Conservation (phyloP, 35 echinoderm and acorn worm genomes). For the Heliocidaris erythrogramma region DNA sequence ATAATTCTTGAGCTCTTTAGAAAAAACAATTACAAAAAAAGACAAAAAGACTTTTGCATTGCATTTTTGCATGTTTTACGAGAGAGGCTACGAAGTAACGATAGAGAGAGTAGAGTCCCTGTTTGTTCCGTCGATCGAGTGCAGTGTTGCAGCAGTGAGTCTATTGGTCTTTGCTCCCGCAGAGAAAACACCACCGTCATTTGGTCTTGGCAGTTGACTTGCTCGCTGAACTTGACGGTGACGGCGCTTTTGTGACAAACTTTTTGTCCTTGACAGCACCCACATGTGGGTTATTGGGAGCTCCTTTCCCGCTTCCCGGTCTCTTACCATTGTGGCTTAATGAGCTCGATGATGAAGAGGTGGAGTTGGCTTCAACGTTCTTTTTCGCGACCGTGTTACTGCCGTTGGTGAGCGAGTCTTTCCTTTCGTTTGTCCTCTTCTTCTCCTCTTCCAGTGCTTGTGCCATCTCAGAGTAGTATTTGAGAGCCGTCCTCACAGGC, state of each 20-base stretch:
- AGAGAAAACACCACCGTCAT: constrained; percentile 50
- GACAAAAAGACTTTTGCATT: not conserved
- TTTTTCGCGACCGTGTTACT: not conserved
- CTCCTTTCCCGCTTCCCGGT: constrained; percentile 2
- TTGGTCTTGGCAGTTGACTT: constrained; percentile 44
- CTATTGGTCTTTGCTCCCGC: constrained; percentile 26
- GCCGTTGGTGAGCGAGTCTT: constrained; percentile 40
- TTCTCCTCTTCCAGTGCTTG: constrained; percentile 95
- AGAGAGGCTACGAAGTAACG: not conserved
- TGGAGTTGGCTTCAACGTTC: constrained; percentile 12
- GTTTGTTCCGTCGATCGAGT: not conserved
- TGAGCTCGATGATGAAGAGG: constrained; percentile 1
- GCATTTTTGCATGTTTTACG: not conserved
- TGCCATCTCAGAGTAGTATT: constrained; percentile 93
- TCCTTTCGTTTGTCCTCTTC: constrained; percentile 43
- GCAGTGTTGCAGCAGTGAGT: constrained; percentile 8
- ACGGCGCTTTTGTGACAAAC: not conserved
- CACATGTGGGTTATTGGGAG: constrained; percentile 23
- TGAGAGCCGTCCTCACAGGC: constrained; percentile 84
- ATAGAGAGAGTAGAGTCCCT: not conserved
- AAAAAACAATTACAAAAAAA: not conserved
- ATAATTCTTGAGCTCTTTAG: not conserved
- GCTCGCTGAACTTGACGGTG: constrained; percentile 11
- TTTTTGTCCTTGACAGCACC: constrained; percentile 19
- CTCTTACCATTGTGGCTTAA: constrained; percentile 22